These are phyloP conservation scores for Megalops atlanticus DNA, from an alignment of 2,113 vertebrate species.

Conservation along the genomic window DNA sequence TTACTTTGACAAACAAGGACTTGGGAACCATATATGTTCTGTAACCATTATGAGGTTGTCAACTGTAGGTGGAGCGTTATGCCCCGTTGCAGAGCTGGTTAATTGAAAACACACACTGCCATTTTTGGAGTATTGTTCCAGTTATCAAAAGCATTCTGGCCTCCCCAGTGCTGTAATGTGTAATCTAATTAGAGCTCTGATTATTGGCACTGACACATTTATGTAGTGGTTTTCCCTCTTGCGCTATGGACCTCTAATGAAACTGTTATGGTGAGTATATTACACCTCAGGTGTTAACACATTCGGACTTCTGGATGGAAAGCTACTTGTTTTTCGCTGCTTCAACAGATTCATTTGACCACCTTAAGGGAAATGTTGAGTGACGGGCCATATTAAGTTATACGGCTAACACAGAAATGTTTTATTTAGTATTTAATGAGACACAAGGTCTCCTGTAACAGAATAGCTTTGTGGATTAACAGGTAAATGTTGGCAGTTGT, in stretches of 20 bases:
- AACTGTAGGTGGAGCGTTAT: not conserved
- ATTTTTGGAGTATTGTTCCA: not conserved
- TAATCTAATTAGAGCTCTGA: not conserved
- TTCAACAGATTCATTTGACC: conserved; percentile 7
- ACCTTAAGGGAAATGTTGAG: conserved; percentile 30
- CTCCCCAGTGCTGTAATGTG: not conserved
- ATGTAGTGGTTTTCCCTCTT: conserved; percentile 9
- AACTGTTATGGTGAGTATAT: not conserved
- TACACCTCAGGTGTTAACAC: not conserved
- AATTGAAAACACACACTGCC: not conserved
- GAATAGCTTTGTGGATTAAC: conserved; percentile 41
- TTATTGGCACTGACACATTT: conserved; percentile 16
- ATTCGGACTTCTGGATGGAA: not conserved
- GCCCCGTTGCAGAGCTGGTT: not conserved
- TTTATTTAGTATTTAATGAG: conserved; percentile 34
- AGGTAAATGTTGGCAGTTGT: conserved; percentile 48
- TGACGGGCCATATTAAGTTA: conserved; percentile 22
- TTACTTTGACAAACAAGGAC: too few relatives aligned
- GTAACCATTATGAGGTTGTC: too few relatives aligned
- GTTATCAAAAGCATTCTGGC: not conserved
- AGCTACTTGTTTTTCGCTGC: not conserved
- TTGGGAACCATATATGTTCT: too few relatives aligned
- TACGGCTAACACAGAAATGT: conserved; percentile 14
- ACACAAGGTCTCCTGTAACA: conserved; percentile 30
- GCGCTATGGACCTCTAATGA: not conserved